Evolutionary conservation across 1,140 invertebrate genomes (phyloP).

Genomic region (Arion vulgaris): DNA sequence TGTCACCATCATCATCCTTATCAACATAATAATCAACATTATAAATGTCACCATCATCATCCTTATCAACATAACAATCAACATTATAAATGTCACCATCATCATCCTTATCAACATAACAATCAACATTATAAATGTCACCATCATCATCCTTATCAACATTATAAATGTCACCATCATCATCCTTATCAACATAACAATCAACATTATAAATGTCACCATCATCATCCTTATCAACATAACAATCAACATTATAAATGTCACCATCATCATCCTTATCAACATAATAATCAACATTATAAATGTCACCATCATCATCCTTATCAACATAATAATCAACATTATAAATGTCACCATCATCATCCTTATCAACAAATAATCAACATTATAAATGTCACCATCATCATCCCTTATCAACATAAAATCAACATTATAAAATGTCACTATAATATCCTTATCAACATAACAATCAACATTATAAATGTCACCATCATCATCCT

Average conservation of each 20-base stretch:
- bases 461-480: no score
- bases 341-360: no score
- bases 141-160: background rate
- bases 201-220: background rate
- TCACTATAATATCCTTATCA: no score
- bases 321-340: no score
- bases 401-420: no score
- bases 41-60: background rate
- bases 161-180: background rate
- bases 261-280: no score
- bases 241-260: background rate
- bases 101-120: background rate
- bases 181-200: background rate
- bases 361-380: no score
- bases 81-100: background rate
- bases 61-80: background rate
- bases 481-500: no score
- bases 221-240: conserved; percentile 8
- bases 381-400: no score
- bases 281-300: no score
- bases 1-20: background rate
- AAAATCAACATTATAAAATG: no score
- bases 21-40: background rate
- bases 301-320: no score
- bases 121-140: background rate